Base-by-base conservation (phyloP, 2,888 invertebrate genomes). In the Phengaris arion region DNA sequence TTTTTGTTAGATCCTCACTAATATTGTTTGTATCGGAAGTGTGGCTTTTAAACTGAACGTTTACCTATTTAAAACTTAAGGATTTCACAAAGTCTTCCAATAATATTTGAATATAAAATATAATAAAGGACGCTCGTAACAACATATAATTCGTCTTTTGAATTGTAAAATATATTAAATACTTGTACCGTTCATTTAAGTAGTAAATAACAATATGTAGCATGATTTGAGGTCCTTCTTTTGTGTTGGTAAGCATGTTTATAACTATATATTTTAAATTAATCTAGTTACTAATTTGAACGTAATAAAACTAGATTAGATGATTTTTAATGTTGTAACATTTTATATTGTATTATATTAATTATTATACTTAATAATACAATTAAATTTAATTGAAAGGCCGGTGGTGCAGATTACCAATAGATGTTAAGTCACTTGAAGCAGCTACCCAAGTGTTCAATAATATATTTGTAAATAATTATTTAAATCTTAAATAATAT, bases 331-430 rank as follows among this genome's bases (percentile, higher is more conserved):
- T 64, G 6, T 22, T 10, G 64, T 75, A 76, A 76, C 69, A 76
- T 74, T 70, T 57, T 68, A 51, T 77, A 74, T 78, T 72, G 35
- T 54, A 35, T 54, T 15, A 68, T 76, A 54, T 48, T 48, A 51
- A 51, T 46, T 74, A 75, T 51, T 68, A 75, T 46, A 51, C 12
- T 35, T 78, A 15, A 51, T 74, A 83, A 80, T 81, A 74, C 54
- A 80, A 82, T 78, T 81, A 81, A 77, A 78, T 75, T 79, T 79
- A 80, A 77, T 77, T 78, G 82, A 85, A 83, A 91, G 93, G 93
- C 93, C 93, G 93, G 93, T 93, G 93, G 93, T 93, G 93, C 93
- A 93, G 93, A 93, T 93, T 93, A 93, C 93, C 93, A 93, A 84
- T 92, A 91, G 85, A 83, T 81, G 79, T 81, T 89, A 89, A 89